Evolutionary conservation across 2,888 invertebrate species (phyloP), one percentile per base, ranked within the genome.

Genomic region (Microctonus aethiopoides): DNA sequence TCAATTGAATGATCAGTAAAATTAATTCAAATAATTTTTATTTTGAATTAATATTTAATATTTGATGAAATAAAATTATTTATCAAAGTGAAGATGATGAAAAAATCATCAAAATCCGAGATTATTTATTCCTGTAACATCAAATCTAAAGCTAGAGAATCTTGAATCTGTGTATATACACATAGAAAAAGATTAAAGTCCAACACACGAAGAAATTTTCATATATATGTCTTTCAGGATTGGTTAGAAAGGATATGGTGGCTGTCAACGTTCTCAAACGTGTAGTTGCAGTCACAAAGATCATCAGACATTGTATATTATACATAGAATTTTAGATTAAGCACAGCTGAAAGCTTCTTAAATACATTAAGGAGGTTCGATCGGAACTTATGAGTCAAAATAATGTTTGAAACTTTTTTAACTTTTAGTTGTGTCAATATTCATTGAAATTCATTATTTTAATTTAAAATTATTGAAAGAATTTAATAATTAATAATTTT

Each of bases 41-140:
- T 52, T 39, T 10, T n/a, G n/a, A n/a, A n/a, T n/a, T n/a, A n/a
- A n/a, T n/a, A n/a, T n/a, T n/a, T n/a, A n/a, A 11, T 11, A 13
- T 16, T 24, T 36, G 36, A 29, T 52, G 10, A 56, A 10, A 32
- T 32, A 61, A 3, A 20, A 22, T 46, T 46, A 63, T 6, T 9
- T 26, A 62, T 60, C 46, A 52, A 29, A 34, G 32, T 51, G 26
- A 69, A 54, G 39, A 65, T 34, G 56, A 20, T 34, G 34, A 62
- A 61, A 63, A 36, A 41, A 24, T 26, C 39, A 60, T 74, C 74
- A 74, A 82, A 83, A 83, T 83, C 81, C 80, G 73, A 72, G 77
- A 81, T 83, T 82, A 83, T 77, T 81, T 83, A 83, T 83, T 83
- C 83, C 78, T 73, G 51, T 75, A 75, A 80, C 83, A 81, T 80